phyloP scores from a whole-genome alignment of 1,140 invertebrate species.

The Diabrotica undecimpunctata region DNA sequence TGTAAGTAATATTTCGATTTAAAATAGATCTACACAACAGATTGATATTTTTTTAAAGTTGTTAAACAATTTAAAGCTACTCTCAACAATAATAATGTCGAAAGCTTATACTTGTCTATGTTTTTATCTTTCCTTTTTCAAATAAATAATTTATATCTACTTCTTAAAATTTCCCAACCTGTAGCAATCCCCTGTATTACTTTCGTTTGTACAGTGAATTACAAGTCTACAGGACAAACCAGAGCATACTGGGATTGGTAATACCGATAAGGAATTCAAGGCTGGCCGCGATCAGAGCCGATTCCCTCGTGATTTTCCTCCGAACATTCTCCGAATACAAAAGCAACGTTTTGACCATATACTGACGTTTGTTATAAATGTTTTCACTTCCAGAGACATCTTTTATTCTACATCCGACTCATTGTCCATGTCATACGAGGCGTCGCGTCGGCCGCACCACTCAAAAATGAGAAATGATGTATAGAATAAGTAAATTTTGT shows the following conservation, averaged over 20 bases:
- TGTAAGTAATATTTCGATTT: no score
- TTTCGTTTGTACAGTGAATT: conserved; percentile 27
- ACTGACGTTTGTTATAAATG: conserved; percentile 43
- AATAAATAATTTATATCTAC: no score
- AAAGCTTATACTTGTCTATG: no score
- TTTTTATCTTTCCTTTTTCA: no score
- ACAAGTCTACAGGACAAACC: conserved; percentile 31
- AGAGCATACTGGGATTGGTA: conserved; percentile 31
- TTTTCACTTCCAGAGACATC: conserved; percentile 33
- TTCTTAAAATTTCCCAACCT: no score
- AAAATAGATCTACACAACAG: no score
- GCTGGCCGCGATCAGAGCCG: conserved; percentile 30
- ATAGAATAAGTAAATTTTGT: not conserved
- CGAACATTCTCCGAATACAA: conserved; percentile 33
- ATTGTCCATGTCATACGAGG: conserved; percentile 34
- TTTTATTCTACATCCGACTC: conserved; percentile 32
- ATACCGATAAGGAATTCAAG: conserved; percentile 41
- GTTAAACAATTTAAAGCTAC: no score
- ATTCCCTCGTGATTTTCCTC: conserved; percentile 22
- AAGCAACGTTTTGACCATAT: conserved; percentile 36
- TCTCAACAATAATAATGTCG: no score
- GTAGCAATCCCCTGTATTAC: no score
- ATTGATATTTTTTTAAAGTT: no score
- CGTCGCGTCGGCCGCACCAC: conserved; percentile 18
- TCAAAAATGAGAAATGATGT: conserved; percentile 21